Conservation (phyloP, 2,113 vertebrate genomes). For the Romanogobio albipinnatus region DNA sequence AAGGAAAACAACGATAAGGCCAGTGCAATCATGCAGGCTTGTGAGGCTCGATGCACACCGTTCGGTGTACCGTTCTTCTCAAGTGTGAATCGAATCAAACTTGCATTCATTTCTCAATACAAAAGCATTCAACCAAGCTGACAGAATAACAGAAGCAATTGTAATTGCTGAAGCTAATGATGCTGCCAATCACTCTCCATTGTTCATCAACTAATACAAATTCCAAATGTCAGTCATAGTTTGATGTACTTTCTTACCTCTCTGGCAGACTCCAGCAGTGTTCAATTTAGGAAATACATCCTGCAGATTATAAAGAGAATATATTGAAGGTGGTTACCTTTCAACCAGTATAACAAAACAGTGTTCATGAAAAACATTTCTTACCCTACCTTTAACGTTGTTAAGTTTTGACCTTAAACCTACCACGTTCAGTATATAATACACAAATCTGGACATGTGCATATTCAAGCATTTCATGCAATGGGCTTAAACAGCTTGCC, state of each 20-base stretch:
- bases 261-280: constrained; percentile 65
- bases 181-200: background rate
- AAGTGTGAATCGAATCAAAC: background rate
- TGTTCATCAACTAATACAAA: background rate
- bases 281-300: constrained; percentile 4
- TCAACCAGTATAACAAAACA: no score
- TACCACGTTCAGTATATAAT: no score
- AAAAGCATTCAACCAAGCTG: background rate
- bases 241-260: constrained; percentile 60
- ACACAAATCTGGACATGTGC: no score
- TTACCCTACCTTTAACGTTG: no score
- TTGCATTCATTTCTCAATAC: background rate
- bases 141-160: background rate
- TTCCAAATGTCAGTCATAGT: background rate
- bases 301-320: constrained; percentile 44
- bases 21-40: background rate
- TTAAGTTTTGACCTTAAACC: no score
- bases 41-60: background rate
- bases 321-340: background rate
- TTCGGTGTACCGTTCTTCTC: background rate
- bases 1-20: background rate
- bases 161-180: background rate
- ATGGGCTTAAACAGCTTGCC: no score
- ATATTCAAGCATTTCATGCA: no score
- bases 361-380: no score